Percentiles rank a stretch among this genome's conserved stretches.
These are phyloP conservation scores for Heterodera carotae DNA, from an alignment of 1,140 invertebrate genomes.

Conservation along the genomic window DNA sequence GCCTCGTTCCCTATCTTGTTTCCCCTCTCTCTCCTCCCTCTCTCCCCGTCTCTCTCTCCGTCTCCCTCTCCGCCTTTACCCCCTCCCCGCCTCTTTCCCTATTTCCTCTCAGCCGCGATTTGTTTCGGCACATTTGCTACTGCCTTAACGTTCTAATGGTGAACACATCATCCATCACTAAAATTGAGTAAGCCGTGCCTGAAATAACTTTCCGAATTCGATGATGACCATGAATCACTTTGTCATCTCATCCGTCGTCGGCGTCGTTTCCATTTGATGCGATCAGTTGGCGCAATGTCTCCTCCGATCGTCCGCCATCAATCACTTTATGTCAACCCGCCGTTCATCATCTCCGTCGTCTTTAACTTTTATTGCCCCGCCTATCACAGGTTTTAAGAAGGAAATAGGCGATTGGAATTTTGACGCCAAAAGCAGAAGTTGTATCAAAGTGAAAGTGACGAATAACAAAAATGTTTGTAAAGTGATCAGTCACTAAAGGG, in stretches of 20 bases:
- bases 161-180: background rate
- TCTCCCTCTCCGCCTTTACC: background rate
- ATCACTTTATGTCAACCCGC: background rate
- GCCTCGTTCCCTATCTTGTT: no score
- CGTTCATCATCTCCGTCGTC: no score
- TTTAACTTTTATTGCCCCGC: no score
- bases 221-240: background rate
- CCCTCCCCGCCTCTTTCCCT: background rate
- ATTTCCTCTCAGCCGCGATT: no score
- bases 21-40: background rate
- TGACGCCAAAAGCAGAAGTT: no score
- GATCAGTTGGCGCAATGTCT: background rate
- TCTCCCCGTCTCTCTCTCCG: background rate
- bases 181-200: background rate
- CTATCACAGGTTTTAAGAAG: no score
- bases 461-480: no score
- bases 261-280: background rate
- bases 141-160: background rate
- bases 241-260: background rate
- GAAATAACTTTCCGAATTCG: slow-evolving; percentile 3
- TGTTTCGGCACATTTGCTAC: no score
- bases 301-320: background rate
- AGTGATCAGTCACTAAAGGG: no score
- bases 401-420: no score
- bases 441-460: no score